Conservation (phyloP, 2,113 vertebrate genomes). For the Candoia aspera region DNA sequence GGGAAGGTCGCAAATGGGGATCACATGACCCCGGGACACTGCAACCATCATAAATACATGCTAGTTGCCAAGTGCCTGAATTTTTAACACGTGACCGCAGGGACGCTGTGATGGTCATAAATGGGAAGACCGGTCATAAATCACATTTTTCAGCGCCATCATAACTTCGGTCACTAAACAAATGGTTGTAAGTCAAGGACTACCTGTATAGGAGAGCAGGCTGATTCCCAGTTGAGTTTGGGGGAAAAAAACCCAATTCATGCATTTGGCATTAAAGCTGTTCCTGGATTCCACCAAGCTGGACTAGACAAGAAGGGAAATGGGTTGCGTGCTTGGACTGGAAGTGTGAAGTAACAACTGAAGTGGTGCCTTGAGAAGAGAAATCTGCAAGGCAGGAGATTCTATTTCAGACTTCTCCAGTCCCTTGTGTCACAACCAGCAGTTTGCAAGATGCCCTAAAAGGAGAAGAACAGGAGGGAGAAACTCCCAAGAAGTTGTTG, state of each 20-base stretch:
- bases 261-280: neutral
- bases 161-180: too few relatives aligned
- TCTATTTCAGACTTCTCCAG: neutral
- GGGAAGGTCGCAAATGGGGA: too few relatives aligned
- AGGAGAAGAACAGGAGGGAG: constrained; percentile 34
- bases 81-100: too few relatives aligned
- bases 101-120: too few relatives aligned
- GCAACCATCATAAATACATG: too few relatives aligned
- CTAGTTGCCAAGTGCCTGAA: too few relatives aligned
- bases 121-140: too few relatives aligned
- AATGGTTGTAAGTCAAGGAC: too few relatives aligned
- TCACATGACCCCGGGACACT: too few relatives aligned
- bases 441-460: constrained; percentile 16
- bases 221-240: neutral
- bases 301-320: neutral
- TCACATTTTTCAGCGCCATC: too few relatives aligned
- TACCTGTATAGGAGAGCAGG: neutral
- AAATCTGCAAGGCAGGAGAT: neutral
- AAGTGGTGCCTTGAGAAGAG: neutral
- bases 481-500: constrained; percentile 39
- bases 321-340: neutral
- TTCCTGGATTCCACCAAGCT: neutral
- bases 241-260: neutral
- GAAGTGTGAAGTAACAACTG: neutral
- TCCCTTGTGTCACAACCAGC: neutral